Conservation (phyloP, 2,888 invertebrate species). For the Tolmerus cingulatus region DNA sequence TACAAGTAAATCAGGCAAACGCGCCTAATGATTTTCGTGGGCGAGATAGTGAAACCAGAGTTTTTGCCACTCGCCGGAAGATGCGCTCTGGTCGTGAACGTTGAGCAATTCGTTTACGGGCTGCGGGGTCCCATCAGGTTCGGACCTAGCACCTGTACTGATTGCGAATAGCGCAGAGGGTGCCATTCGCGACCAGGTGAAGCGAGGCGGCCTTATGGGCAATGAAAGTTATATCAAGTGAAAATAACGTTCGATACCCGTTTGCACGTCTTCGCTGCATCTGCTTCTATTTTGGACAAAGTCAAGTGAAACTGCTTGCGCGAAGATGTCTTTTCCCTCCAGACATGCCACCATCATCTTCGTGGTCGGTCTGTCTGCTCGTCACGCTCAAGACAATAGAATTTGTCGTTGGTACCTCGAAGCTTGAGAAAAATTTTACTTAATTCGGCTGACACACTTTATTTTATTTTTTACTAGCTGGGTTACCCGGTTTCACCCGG, state of each 20-base stretch:
- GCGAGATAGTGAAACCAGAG: not conserved
- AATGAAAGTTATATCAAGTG: slow-evolving; percentile 36
- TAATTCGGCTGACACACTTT: slow-evolving; percentile 37
- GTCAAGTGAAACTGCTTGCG: slow-evolving; percentile 25
- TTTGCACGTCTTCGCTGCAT: not conserved
- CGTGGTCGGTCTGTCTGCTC: not conserved
- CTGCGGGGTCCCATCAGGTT: not conserved
- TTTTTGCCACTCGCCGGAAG: not conserved
- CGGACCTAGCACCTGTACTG: not conserved
- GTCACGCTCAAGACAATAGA: slow-evolving; percentile 11
- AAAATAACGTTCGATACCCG: slow-evolving; percentile 10
- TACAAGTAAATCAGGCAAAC: not conserved
- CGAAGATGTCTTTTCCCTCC: not conserved
- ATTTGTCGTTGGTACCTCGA: not conserved
- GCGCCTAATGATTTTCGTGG: not conserved
- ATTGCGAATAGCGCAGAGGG: not conserved
- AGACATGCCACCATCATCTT: not conserved
- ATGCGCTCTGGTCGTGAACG: not conserved
- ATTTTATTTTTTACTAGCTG: not conserved
- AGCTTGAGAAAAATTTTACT: slow-evolving; percentile 15
- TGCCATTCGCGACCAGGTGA: not conserved
- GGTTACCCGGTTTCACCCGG: too few species aligned
- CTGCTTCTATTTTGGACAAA: slow-evolving; percentile 23
- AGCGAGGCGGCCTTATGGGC: slow-evolving; percentile 4
- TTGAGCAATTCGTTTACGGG: not conserved